Evolutionary conservation across 1,140 invertebrate species (phyloP).

Genomic region (Drosophila leontia): DNA sequence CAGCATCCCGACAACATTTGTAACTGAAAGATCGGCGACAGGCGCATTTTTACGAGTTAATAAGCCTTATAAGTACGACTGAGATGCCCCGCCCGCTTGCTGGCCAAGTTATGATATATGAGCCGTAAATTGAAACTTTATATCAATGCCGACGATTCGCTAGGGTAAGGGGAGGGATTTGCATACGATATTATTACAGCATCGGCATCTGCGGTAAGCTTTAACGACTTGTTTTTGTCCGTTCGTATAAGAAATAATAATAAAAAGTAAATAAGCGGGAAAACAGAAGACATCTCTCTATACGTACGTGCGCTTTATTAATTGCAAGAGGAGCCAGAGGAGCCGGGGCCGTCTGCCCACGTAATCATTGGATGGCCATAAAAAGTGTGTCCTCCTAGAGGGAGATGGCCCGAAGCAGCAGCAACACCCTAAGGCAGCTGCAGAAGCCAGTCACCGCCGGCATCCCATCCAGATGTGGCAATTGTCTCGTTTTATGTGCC

Average conservation of each 20-base stretch:
- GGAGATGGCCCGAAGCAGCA: slow-evolving; percentile 21
- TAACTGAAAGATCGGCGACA: slow-evolving; percentile 55
- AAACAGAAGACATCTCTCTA: slow-evolving; percentile 36
- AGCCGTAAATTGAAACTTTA: slow-evolving; percentile 82
- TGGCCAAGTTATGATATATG: slow-evolving; percentile 78
- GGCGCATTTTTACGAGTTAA: slow-evolving; percentile 71
- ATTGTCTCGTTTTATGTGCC: slow-evolving; percentile 47
- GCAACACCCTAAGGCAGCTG: slow-evolving; percentile 16
- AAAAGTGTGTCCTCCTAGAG: slow-evolving; percentile 73
- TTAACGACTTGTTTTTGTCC: slow-evolving; percentile 70
- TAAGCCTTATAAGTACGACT: slow-evolving; percentile 58
- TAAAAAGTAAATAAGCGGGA: slow-evolving; percentile 22
- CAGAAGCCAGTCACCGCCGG: slow-evolving; percentile 16
- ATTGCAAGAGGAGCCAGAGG: slow-evolving; percentile 50
- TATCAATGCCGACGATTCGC: slow-evolving; percentile 55
- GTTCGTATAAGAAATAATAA: slow-evolving; percentile 42
- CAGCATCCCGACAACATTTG: slow-evolving; percentile 41
- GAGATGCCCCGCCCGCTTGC: slow-evolving; percentile 34
- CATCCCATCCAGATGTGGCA: slow-evolving; percentile 41
- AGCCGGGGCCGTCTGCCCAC: slow-evolving; percentile 45
- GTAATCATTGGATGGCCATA: slow-evolving; percentile 69
- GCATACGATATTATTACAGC: slow-evolving; percentile 81
- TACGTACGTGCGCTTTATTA: slow-evolving; percentile 56
- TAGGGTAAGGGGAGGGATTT: slow-evolving; percentile 57
- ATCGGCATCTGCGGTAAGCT: slow-evolving; percentile 66